A percentile compares a stretch with the other conserved stretches of the same genome.
phyloP scores from a whole-genome alignment of 1,140 invertebrate genomes.

The Diorhabda sublineata region DNA sequence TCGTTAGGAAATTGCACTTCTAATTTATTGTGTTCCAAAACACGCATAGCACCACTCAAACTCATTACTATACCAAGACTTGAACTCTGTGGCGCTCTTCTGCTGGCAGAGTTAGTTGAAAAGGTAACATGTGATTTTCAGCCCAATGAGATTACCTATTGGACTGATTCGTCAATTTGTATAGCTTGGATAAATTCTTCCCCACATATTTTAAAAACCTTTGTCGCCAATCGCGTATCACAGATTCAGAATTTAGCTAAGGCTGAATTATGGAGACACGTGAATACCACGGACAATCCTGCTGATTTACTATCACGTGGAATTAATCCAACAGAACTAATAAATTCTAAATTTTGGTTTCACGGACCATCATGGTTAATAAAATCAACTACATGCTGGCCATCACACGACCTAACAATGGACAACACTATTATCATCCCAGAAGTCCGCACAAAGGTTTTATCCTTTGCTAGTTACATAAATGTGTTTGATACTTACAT shows the following conservation, averaged over 20 bases:
- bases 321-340: too few species aligned
- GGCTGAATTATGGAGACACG: not conserved
- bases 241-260: constrained; percentile 13
- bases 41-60: too few species aligned
- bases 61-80: too few species aligned
- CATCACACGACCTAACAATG: not conserved
- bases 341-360: constrained; percentile 22
- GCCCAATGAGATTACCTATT: constrained; percentile 21
- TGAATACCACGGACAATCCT: constrained; percentile 7
- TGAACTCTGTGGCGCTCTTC: too few species aligned
- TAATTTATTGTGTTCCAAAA: too few species aligned
- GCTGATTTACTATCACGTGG: constrained; percentile 15
- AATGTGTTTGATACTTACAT: too few species aligned
- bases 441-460: constrained; percentile 3
- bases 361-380: constrained; percentile 22
- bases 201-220: constrained; percentile 17
- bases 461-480: not conserved
- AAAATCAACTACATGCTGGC: constrained; percentile 5
- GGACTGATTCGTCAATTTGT: constrained; percentile 15
- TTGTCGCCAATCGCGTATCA: constrained; percentile 19
- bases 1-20: too few species aligned
- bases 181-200: constrained; percentile 25
- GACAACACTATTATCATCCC: constrained; percentile 4
- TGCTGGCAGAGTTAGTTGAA: too few species aligned
- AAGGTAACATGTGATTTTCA: too few species aligned